Conservation (phyloP, 2,888 invertebrate species). For the Nesidiocoris tenuis region DNA sequence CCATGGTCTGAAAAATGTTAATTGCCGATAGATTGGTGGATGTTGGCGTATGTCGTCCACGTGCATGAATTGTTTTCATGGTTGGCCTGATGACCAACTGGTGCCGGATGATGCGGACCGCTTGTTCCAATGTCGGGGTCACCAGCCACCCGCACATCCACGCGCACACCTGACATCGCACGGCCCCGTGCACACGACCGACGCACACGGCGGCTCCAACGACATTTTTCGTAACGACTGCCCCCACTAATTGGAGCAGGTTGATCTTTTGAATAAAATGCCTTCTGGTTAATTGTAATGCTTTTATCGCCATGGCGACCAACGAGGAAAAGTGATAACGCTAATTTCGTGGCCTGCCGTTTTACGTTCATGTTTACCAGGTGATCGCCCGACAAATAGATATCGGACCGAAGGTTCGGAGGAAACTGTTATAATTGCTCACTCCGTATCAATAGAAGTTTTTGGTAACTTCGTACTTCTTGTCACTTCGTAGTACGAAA, state of each 20-base stretch:
- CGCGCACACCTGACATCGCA: slow-evolving; percentile 28
- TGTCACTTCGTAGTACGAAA: too few relatives aligned
- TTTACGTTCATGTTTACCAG: too few relatives aligned
- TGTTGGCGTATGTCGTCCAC: slow-evolving; percentile 19
- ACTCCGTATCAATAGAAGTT: too few relatives aligned
- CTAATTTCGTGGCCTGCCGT: too few relatives aligned
- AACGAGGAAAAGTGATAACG: too few relatives aligned
- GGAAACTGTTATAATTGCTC: too few relatives aligned
- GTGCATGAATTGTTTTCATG: slow-evolving; percentile 36
- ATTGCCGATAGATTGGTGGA: background rate
- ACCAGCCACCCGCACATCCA: too few relatives aligned
- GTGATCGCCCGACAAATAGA: too few relatives aligned
- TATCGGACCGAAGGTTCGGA: too few relatives aligned
- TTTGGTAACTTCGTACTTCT: too few relatives aligned
- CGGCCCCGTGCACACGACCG: slow-evolving; percentile 10
- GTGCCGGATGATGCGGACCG: slow-evolving; percentile 19
- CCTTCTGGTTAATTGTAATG: background rate
- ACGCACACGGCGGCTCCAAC: slow-evolving; percentile 15
- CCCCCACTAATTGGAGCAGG: background rate
- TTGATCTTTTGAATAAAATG: background rate
- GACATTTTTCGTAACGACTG: background rate
- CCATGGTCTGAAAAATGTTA: background rate
- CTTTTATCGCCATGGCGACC: background rate
- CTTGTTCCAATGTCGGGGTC: background rate
- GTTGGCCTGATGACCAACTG: slow-evolving; percentile 32